Percentiles rank a stretch among this genome's conserved stretches.
phyloP scores from a whole-genome alignment of 2,888 invertebrate genomes.

The Caenorhabditis sp. region DNA sequence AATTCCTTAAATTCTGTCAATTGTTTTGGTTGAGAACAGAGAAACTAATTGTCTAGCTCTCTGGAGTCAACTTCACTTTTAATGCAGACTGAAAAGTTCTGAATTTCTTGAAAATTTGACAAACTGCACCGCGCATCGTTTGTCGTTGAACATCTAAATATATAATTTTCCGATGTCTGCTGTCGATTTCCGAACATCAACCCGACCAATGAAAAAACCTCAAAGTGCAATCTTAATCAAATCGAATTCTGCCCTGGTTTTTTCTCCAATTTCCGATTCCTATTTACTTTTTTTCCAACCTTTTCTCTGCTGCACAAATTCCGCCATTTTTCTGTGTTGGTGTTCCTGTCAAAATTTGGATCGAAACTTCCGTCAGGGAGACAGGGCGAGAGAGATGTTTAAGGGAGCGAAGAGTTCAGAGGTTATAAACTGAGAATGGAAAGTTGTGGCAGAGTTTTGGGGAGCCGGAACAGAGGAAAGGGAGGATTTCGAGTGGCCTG shows the following conservation, averaged over 20 bases:
- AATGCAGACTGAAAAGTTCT: no score
- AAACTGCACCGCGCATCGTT: no score
- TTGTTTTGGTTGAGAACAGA: no score
- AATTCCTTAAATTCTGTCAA: no score
- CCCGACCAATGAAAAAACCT: background rate
- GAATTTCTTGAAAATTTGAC: background rate
- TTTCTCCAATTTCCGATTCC: slow-evolving; percentile 6
- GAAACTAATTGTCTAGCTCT: no score
- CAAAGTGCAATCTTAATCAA: slow-evolving; percentile 38
- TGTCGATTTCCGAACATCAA: slow-evolving; percentile 2
- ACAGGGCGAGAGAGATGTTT: background rate
- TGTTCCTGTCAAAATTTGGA: slow-evolving; percentile 28
- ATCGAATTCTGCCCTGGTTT: background rate
- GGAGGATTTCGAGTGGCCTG: no score
- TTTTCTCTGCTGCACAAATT: slow-evolving; percentile 7
- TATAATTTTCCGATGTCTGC: background rate
- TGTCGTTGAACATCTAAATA: background rate
- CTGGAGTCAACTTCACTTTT: no score
- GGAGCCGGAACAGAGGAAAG: no score
- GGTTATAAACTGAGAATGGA: background rate
- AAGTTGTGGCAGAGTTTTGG: background rate
- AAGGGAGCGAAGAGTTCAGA: background rate
- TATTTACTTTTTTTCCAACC: slow-evolving; percentile 24
- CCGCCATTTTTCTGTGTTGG: slow-evolving; percentile 11
- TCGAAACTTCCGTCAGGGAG: slow-evolving; percentile 26